phyloP scores from a whole-genome alignment of 1,140 invertebrate species.

The Bombus fervidus region DNA sequence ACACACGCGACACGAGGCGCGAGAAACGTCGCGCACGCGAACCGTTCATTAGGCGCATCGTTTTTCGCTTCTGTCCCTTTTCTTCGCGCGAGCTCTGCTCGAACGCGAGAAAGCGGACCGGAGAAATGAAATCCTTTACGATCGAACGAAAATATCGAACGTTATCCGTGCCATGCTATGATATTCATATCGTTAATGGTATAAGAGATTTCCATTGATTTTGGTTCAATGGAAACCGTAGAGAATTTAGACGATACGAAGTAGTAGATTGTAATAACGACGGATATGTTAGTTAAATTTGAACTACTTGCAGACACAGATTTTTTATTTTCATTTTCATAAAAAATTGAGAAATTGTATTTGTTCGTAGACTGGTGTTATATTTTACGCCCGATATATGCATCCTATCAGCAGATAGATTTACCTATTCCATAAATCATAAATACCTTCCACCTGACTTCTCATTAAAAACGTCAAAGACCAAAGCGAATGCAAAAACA shows the following conservation, averaged over 20 bases:
- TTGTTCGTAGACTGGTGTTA: neutral
- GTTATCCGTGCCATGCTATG: no score
- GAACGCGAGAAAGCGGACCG: constrained; percentile 8
- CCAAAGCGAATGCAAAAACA: no score
- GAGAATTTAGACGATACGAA: no score
- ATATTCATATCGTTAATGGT: neutral
- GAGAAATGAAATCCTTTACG: neutral
- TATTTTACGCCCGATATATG: neutral
- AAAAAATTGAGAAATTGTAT: neutral
- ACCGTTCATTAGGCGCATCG: constrained; percentile 40
- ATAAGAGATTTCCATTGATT: neutral
- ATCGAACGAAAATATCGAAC: neutral
- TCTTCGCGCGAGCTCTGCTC: neutral
- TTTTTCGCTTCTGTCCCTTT: constrained; percentile 18
- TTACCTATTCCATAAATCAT: neutral
- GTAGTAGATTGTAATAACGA: no score
- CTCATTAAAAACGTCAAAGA: neutral
- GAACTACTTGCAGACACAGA: no score
- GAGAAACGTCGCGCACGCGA: constrained; percentile 45
- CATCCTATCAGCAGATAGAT: neutral
- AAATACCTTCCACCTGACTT: neutral
- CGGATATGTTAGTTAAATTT: no score
- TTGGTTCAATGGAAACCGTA: neutral
- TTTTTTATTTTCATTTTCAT: no score
- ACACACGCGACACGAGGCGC: constrained; percentile 1